Evolutionary conservation across 2,113 vertebrate species (phyloP), one percentile per base, ranked within the genome.

Genomic region (Falco punctatus): DNA sequence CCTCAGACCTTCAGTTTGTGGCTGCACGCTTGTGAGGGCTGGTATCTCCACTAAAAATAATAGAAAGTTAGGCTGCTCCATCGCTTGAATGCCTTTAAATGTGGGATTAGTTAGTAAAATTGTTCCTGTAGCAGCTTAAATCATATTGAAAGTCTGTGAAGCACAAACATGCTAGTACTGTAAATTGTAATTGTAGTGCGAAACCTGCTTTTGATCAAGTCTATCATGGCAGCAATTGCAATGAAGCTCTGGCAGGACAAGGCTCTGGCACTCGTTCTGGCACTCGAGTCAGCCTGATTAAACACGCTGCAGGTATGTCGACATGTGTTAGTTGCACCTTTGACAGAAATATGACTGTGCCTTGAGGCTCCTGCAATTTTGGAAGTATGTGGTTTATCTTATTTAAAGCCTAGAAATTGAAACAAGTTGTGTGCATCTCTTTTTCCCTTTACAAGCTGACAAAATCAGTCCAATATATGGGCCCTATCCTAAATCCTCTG

Each of bases 331-430:
- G 80, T 48, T 86, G 61, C 69, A 84, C 13, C 52, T 95, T 40
- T 78, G 80, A 86, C 89, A 91, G 86, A 92, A 91, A 92, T 90
- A 92, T 54, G 59, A 84, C 74, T 28, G 48, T 92, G 57, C 83
- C 86, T 95, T 27, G 69, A 84, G 83, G 89, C 69, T 81, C 33
- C 52, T 42, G 65, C 61, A 17, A 70, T 84, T 95, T 84, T 78
- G 28, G 8, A 88, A 90, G n/a, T 65, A 42, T 48, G 83, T 28
- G 33, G 15, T 89, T 94, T 92, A 54, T 92, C 81, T 90, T 90
- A 32, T 62, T 91, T 92, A 86, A 94, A 86, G 42, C 23, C 72
- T 65, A 23, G 71, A 70, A 88, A 93, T 52, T 77, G 66, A 92
- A 93, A 77, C 49, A 80, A 80, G 49, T 40, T 38, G 26, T 22